Percentiles rank a stretch among this genome's conserved stretches.
Conservation (phyloP, 1,140 invertebrate genomes). For the Drosophila asahinai region DNA sequence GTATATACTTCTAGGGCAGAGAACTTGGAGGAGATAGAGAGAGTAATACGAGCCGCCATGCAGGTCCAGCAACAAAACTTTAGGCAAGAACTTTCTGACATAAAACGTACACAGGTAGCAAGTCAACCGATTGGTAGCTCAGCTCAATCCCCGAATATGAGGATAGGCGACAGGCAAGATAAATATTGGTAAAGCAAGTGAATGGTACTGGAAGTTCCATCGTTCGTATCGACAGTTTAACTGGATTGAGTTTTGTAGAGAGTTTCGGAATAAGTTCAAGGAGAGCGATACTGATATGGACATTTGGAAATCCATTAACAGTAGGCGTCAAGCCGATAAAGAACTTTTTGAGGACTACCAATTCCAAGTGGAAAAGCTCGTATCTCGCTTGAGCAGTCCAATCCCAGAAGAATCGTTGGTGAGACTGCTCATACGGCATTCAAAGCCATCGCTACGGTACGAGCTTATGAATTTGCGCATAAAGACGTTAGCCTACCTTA, state of each 20-base stretch:
- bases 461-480: too few relatives aligned
- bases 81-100: too few relatives aligned
- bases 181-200: constrained; percentile 7
- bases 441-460: too few relatives aligned
- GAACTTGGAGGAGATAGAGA: too few relatives aligned
- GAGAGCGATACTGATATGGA: constrained; percentile 7
- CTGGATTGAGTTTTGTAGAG: constrained; percentile 3
- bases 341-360: constrained; percentile 3
- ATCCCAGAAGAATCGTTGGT: not conserved
- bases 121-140: too few relatives aligned
- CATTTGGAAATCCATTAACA: constrained; percentile 13
- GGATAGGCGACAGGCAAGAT: too few relatives aligned
- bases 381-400: constrained; percentile 3
- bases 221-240: not conserved
- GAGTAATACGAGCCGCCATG: too few relatives aligned
- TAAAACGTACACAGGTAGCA: too few relatives aligned
- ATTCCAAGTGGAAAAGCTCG: constrained; percentile 11
- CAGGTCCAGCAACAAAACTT: too few relatives aligned
- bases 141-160: too few relatives aligned
- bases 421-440: too few relatives aligned
- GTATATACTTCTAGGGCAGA: not conserved
- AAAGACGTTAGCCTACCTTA: too few relatives aligned
- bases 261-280: constrained; percentile 7
- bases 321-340: not conserved
- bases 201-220: constrained; percentile 23